Evolutionary conservation across 2,797 vertebrate genomes (phyloP).

Genomic region (Pangasius sanitwongsei): DNA sequence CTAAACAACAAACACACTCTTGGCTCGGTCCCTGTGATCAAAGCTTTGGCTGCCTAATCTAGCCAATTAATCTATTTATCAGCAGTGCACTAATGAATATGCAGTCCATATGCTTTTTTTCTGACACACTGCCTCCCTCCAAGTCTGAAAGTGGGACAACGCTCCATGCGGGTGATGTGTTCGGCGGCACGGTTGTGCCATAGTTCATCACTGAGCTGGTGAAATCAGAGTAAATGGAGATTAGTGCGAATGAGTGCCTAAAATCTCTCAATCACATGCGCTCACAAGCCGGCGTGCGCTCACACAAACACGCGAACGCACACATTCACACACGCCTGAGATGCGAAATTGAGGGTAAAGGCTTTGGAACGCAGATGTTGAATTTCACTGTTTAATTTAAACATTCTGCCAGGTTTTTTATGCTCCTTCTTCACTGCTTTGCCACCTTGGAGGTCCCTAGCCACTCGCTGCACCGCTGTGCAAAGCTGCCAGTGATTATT

Average conservation of each 20-base stretch:
- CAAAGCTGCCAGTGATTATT: conserved; percentile 63
- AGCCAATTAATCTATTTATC: conserved; percentile 64
- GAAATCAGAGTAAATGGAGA: conserved; percentile 57
- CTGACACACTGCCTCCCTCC: conserved; percentile 43
- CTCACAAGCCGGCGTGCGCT: conserved; percentile 25
- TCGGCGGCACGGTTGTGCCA: conserved; percentile 48
- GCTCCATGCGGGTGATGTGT: conserved; percentile 49
- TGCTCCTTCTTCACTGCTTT: conserved; percentile 49
- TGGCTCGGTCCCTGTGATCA: conserved; percentile 54
- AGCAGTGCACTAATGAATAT: conserved; percentile 56
- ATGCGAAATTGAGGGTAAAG: conserved; percentile 61
- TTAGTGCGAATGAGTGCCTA: conserved; percentile 47
- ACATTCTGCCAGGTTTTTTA: conserved; percentile 54
- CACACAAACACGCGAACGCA: conserved; percentile 26
- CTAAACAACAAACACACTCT: conserved; percentile 57
- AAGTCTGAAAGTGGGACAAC: conserved; percentile 59
- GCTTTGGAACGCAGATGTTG: conserved; percentile 61
- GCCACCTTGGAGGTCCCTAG: conserved; percentile 62
- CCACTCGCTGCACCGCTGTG: conserved; percentile 55
- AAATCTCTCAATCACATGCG: conserved; percentile 51
- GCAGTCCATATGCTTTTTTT: conserved; percentile 55
- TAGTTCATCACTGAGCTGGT: conserved; percentile 52
- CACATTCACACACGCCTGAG: conserved; percentile 36
- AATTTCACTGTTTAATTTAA: conserved; percentile 64
- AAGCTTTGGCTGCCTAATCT: conserved; percentile 60